Evolutionary conservation across 35 echinoderm and acorn worm species (phyloP), one percentile per base, ranked within the genome.

Genomic region (Hemicentrotus pulcherrimus): DNA sequence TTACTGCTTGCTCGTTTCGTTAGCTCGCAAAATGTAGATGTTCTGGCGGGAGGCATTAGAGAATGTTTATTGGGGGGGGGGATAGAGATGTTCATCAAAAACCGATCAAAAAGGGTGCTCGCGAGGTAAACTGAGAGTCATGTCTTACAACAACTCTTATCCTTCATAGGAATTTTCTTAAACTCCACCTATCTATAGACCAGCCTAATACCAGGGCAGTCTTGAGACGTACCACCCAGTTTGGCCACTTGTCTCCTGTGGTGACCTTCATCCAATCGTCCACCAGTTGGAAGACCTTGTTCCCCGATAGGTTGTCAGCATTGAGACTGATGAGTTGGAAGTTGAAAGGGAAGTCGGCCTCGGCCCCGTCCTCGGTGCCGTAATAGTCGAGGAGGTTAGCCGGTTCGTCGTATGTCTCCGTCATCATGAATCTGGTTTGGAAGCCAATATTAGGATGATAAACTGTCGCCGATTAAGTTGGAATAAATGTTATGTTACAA

Each of bases 311-410:
- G 47, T 58, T 96, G 11, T 97, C 98, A 19, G 33, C 61, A 2
- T 92, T 96, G 22, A 99, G 59, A 30, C 60, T 32, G 32, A 97
- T 99, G 31, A 99, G 92, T 24, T 96, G 94, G 61, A 97, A 99
- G 94, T 99, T 99, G 70, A 97, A 99, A 9, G 98, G 98, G 52
- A 94, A 99, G 33, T 99, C 98, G 6, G 98, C 98, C 91, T 99
- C 96, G 2, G 98, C 92, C 28, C 95, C 94, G 32, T 99, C 95
- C 6, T 94, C 95, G 12, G 98, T 99, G 30, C 98, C 98, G 50
- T 97, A 99, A 48, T 99, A 99, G 32, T 88, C 86, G 7, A 99
- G 41, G 6, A 99, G 94, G 10, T 95, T 91, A 31, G 94, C 88
- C 2, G 95, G 96, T 6, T 78, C 86, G 52, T 97, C 96, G 95